These are phyloP conservation scores for Octopus bimaculoides DNA, from an alignment of 1,140 invertebrate species.

Conservation along the genomic window DNA sequence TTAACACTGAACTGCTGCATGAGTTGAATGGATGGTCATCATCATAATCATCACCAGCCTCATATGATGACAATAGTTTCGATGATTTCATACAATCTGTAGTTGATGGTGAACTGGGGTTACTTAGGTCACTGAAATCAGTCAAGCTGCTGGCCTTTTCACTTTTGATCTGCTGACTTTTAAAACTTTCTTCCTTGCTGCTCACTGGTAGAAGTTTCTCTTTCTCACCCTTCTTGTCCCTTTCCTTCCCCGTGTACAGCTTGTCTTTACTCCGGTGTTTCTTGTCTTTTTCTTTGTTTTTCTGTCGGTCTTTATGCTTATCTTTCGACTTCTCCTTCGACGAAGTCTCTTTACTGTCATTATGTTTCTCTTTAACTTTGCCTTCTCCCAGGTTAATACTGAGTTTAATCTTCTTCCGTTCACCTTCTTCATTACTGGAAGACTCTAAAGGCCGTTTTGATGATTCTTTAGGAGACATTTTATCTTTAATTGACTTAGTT, in stretches of 20 bases:
- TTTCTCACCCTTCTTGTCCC: background rate
- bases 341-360: background rate
- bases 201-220: background rate
- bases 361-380: background rate
- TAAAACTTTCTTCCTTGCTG: background rate
- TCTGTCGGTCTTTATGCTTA: background rate
- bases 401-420: background rate
- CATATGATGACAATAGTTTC: background rate
- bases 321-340: background rate
- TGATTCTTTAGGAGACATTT: background rate
- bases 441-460: background rate
- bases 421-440: background rate
- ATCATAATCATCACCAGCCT: background rate
- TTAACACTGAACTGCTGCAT: background rate
- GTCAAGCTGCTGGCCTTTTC: background rate
- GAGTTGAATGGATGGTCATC: background rate
- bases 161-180: background rate
- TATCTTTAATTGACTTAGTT: background rate
- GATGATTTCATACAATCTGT: background rate
- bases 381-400: background rate
- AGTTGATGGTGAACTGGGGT: background rate
- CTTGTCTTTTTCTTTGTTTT: background rate
- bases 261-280: background rate
- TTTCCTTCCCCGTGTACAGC: background rate
- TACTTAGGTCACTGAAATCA: background rate